These are phyloP conservation scores for Cygnus buccinator DNA, from an alignment of 2,113 vertebrate genomes.

Conservation along the genomic window DNA sequence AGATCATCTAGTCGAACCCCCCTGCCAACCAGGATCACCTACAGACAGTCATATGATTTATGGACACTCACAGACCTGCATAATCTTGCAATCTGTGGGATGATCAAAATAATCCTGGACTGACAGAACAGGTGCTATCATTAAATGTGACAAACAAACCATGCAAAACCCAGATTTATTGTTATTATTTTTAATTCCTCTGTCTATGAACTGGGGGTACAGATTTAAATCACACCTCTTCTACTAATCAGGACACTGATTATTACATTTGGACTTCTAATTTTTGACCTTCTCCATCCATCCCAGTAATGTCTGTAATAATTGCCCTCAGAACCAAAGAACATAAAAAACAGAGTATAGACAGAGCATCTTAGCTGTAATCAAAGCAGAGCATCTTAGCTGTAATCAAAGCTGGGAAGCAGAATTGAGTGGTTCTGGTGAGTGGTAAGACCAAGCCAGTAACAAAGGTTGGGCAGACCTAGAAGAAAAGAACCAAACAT, in stretches of 20 bases:
- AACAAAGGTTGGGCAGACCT: not conserved
- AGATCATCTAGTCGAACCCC: too few relatives aligned
- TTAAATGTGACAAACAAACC: not conserved
- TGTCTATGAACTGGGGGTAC: not conserved
- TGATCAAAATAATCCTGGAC: not conserved
- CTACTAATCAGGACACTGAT: not conserved
- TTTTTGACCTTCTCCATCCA: not conserved
- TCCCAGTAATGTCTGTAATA: fast-evolving
- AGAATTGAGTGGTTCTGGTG: not conserved
- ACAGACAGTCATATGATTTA: not conserved
- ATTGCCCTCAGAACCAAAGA: not conserved
- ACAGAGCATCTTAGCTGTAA: not conserved
- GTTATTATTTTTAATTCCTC: not conserved
- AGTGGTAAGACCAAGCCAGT: not conserved
- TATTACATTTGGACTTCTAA: not conserved
- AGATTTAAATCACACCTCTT: not conserved
- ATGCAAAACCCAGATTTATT: not conserved
- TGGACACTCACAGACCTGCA: not conserved
- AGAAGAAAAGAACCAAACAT: not conserved
- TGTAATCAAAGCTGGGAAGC: not conserved
- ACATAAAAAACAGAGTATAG: not conserved
- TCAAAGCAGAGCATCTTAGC: not conserved
- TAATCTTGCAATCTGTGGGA: not conserved
- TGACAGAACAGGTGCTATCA: not conserved
- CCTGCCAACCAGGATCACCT: too few relatives aligned